Base-by-base conservation (phyloP, 1,140 invertebrate genomes). In the Harlomillsia oculata region DNA sequence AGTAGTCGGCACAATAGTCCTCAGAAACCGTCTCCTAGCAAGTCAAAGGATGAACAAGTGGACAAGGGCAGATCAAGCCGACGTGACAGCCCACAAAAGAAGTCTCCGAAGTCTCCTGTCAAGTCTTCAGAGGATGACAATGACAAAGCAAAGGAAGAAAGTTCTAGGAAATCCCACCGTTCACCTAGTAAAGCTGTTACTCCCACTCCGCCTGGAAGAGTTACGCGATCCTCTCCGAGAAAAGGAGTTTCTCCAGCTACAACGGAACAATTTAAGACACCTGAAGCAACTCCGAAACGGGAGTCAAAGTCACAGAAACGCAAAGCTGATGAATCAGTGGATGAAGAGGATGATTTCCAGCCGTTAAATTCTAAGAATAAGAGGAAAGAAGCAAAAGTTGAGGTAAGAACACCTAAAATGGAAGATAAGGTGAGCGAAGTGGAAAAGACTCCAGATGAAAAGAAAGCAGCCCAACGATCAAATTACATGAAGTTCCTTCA, bases 401-500 rank as follows among this genome's bases (percentile, higher is more conserved):
- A 48, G 36, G 23, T 34, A 21, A 48, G 36, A 34, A 48, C 45
- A 25, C 45, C 45, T 1, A 41, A 41, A 41, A 21, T 11, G 23
- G 18, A 14, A 14, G n/a, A 14, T 20, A 16, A 34, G n/a, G n/a
- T n/a, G 8, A 8, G 16, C 9, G 36, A 32, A 1, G 45, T 18
- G n/a, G 45, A 48, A 48, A 48, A 48, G 25, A 32, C 45, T 18
- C 45, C 45, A 11, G 41, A 65, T 66, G 78, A 84, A 68, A 80
- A 79, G 53, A 80, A 78, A 66, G 76, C 79, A 56, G 69, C 82
- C 66, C 75, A 75, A 36, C 75, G 75, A 6, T 72, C 72, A n/a
- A 69, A 80, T 25, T 88, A 87, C 68, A 76, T 83, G 34, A 76
- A 79, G 53, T 91, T 44, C 41, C 28, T 65, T 14, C 39, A 84